Base-by-base conservation (phyloP, 2,797 vertebrate genomes). In the Delichon dasypus region DNA sequence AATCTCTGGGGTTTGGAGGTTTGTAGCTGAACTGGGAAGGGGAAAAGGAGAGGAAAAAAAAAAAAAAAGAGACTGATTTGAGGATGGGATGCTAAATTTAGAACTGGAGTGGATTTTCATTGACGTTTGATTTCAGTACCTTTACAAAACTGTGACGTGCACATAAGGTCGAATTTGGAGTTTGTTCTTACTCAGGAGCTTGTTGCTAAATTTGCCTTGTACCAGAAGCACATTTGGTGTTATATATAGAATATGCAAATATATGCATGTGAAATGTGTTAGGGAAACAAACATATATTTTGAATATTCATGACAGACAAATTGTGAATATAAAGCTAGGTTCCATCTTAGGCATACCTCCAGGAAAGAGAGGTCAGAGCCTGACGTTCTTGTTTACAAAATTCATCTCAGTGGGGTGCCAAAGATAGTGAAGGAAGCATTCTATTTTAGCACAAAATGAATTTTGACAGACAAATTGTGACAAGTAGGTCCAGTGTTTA, bases 211-310 rank as follows among this genome's bases (percentile, higher is more conserved):
- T 42, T 55, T 86, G 72, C 48, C 32, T 72, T 51, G 15, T 83
- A 84, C 10, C 55, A 72, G 78, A 54, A 83, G n/a, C 26, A 50
- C 13, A 15, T 79, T 88, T 79, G 68, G 27, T 61, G 25, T 88
- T 93, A 34, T 61, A 27, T 91, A 90, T 95, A 90, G 77, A 66
- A 40, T 88, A 79, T 54, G 32, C 84, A 76, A 91, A 66, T 85
- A 55, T 40, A 34, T 21, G 16, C 65, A 12, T 79, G 40, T 68
- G 51, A 73, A 95, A 72, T 48, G 22, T 68, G 22, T 67, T 89
- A 80, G 11, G 45, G 65, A 83, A 91, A 62, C 50, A 84, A 94
- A 76, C 5, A 10, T 10, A 2, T 47, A 38, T 83, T 83, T 72
- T 85, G 44, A 83, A 94, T 93, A 88, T 72, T 88, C 22, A 34